Evolutionary conservation across 2,888 invertebrate species (phyloP).

Genomic region (Gastracanthus pulcherrimus): DNA sequence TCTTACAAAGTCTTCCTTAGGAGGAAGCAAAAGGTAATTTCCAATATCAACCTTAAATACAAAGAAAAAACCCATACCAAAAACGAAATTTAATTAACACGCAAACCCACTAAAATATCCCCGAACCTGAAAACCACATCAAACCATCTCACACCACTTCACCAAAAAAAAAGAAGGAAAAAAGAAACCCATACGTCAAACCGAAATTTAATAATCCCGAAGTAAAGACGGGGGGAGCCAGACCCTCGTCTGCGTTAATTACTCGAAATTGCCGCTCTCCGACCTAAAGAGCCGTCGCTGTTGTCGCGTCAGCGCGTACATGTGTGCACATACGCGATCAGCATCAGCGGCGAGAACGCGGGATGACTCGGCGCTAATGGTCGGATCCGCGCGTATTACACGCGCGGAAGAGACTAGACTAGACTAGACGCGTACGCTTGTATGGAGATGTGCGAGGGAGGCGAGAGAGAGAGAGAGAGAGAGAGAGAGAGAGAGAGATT

Average conservation of each 20-base stretch:
- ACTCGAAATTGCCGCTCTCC: conserved; percentile 26
- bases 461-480: neutral
- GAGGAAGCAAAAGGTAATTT: too few species aligned
- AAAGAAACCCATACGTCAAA: neutral
- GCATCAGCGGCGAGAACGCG: conserved; percentile 12
- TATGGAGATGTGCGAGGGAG: neutral
- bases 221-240: neutral
- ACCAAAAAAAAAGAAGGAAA: neutral
- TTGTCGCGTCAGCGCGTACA: conserved; percentile 1
- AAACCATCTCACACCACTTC: neutral
- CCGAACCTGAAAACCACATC: neutral
- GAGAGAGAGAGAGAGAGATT: too few species aligned
- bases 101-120: neutral
- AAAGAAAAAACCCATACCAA: neutral
- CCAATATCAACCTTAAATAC: neutral
- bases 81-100: neutral
- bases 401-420: neutral
- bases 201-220: conserved; percentile 34
- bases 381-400: conserved; percentile 7
- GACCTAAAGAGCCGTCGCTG: conserved; percentile 12
- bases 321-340: too few species aligned
- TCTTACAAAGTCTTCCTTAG: too few species aligned
- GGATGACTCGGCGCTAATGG: conserved; percentile 26
- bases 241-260: conserved; percentile 15
- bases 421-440: neutral